Evolutionary conservation across 2,888 invertebrate species (phyloP), one percentile per base, ranked within the genome.

Genomic region (Itoplectis maculator): DNA sequence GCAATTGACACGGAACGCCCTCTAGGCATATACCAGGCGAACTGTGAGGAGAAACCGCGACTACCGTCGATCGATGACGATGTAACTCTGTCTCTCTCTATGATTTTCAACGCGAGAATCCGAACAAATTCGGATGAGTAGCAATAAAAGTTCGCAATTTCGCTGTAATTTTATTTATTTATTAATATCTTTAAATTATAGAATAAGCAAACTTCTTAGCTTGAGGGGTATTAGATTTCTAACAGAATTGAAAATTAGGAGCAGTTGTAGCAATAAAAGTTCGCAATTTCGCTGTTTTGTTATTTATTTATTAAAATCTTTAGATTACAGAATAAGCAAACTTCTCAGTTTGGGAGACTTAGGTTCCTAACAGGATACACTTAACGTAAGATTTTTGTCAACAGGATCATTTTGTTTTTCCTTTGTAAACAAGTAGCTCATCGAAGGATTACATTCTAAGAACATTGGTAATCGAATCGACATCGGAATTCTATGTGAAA

Each of bases 391-490:
- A 0, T 13, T 59, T 59, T 40, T 61, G 18, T 13, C n/a, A 29
- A n/a, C 56, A 35, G 29, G 56, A 56, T 23, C 13, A 2, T 47
- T 13, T 47, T 47, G 1, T 54, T 54, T 20, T 54, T 54, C 3
- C 9, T 61, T n/a, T n/a, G n/a, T n/a, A n/a, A 37, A 61, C 18
- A 37, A 18, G 18, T 18, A 40, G 37, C 37, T 61, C 37, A 37
- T 61, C 35, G 59, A 37, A n/a, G 37, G 61, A 61, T 61, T 61
- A 74, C 63, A 11, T 80, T 83, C 65, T 77, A 59, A 65, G 56
- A 59, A 49, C 61, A 42, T n/a, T 7, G 59, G 59, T 69, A 54
- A 76, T 65, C 45, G 76, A 47, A 35, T 72, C n/a, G 18, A 59
- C 54, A 70, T 69, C 23, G 49, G 49, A 45, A 75, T 79, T 79